These are phyloP conservation scores for Caracal caracal DNA, from an alignment of 2,113 vertebrate genomes.

Conservation along the genomic window DNA sequence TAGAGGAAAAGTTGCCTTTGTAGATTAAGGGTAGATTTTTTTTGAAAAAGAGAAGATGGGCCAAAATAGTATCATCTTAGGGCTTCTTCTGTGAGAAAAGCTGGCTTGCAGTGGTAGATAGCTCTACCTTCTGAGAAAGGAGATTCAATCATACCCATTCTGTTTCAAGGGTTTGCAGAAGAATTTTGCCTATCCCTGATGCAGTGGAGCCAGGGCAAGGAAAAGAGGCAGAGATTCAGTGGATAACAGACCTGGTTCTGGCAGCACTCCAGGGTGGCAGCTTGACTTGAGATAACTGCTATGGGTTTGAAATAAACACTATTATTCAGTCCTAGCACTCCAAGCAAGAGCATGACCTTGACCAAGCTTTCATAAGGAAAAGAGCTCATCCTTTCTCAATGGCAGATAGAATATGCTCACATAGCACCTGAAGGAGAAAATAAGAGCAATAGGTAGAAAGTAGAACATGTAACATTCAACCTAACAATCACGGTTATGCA, in stretches of 20 bases:
- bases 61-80: not conserved
- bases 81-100: not conserved
- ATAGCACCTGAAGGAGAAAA: not conserved
- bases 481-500: not conserved
- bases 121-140: not conserved
- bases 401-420: not conserved
- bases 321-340: no score
- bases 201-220: not conserved
- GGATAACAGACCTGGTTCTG: not conserved
- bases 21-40: not conserved
- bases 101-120: not conserved
- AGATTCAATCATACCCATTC: not conserved
- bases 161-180: not conserved
- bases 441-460: not conserved
- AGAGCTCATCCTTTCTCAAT: not conserved
- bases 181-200: not conserved
- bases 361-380: not conserved
- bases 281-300: not conserved
- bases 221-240: not conserved
- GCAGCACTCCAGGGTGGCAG: not conserved
- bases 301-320: not conserved
- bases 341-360: not conserved
- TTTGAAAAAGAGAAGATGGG: not conserved
- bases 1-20: not conserved
- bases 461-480: not conserved